These are phyloP conservation scores for Panthera uncia DNA, from an alignment of 2,113 vertebrate species.

Conservation along the genomic window DNA sequence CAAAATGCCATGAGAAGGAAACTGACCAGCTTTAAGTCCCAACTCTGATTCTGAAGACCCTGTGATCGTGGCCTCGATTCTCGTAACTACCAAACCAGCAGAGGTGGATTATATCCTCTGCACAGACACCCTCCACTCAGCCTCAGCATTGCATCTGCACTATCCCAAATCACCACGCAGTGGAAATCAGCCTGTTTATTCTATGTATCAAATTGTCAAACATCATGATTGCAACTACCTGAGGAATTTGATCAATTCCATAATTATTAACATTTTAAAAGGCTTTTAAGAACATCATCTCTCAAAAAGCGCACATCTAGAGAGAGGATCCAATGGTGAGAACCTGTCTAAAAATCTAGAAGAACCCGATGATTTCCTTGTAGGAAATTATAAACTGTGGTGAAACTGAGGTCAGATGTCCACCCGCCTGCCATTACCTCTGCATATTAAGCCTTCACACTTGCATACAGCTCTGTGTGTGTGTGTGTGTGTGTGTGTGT, in stretches of 20 bases:
- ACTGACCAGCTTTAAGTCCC: neutral
- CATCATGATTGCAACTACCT: neutral
- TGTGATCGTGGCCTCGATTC: neutral
- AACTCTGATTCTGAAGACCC: neutral
- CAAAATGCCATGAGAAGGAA: neutral
- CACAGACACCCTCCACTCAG: neutral
- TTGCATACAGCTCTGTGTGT: neutral
- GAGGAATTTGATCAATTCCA: neutral
- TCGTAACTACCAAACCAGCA: neutral
- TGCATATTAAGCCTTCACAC: neutral
- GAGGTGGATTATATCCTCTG: neutral
- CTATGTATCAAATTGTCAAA: neutral
- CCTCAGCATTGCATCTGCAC: neutral
- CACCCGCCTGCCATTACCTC: fast-evolving
- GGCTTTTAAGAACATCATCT: neutral
- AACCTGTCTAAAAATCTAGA: neutral
- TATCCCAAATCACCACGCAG: neutral
- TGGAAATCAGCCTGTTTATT: neutral
- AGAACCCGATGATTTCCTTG: neutral
- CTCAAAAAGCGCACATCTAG: neutral
- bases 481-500: neutral
- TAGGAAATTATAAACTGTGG: neutral
- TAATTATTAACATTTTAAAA: neutral
- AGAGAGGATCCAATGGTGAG: neutral
- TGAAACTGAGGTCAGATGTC: neutral